phyloP scores from a whole-genome alignment of 2,113 vertebrate genomes.

The Emydura subglobosa region DNA sequence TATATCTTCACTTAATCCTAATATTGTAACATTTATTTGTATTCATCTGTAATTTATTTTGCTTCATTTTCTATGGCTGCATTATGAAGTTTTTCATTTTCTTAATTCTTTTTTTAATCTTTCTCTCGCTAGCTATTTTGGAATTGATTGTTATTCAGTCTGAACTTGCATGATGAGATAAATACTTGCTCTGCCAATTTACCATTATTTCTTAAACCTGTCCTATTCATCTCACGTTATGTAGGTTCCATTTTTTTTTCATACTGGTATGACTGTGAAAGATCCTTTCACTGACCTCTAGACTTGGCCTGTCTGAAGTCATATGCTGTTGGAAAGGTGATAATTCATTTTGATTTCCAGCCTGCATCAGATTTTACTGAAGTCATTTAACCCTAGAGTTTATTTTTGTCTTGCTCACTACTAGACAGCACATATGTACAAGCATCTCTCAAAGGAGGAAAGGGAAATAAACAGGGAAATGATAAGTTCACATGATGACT shows the following conservation, averaged over 20 bases:
- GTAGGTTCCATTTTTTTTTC: neutral
- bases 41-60: slow-evolving; percentile 49
- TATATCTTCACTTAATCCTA: neutral
- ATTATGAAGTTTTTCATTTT: slow-evolving; percentile 49
- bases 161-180: neutral
- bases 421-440: neutral
- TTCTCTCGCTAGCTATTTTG: slow-evolving; percentile 35
- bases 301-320: slow-evolving; percentile 2
- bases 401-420: neutral
- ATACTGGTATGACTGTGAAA: neutral
- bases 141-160: slow-evolving; percentile 1
- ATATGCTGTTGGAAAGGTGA: neutral
- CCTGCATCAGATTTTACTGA: slow-evolving; percentile 24
- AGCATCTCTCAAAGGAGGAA: neutral
- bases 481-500: slow-evolving; percentile 19
- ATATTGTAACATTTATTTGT: slow-evolving; percentile 30
- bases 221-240: neutral
- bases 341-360: slow-evolving; percentile 39
- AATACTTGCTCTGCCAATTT: neutral
- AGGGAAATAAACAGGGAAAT: neutral
- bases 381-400: slow-evolving; percentile 18
- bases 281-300: neutral
- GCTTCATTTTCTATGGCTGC: slow-evolving; percentile 54
- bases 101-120: neutral
- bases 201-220: neutral